Conservation (phyloP, 2,888 invertebrate species). For the Eupithecia tripunctaria region DNA sequence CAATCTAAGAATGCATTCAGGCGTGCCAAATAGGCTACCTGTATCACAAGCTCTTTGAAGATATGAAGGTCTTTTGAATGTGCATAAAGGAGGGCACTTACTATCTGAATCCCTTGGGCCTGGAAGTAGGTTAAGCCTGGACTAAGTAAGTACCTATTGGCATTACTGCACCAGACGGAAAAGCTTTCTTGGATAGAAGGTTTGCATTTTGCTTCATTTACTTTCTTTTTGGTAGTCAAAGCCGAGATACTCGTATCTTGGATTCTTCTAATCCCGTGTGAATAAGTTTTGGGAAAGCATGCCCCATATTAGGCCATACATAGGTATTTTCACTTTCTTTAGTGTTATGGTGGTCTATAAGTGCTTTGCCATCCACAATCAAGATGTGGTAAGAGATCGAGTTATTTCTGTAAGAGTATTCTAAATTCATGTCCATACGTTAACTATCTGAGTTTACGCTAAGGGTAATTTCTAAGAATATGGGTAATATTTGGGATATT, state of each 20-base stretch:
- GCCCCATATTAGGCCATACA: too few species aligned
- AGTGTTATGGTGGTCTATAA: too few species aligned
- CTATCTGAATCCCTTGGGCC: conserved; percentile 18
- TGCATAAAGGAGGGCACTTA: conserved; percentile 26
- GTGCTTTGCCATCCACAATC: background rate
- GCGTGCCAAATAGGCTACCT: background rate
- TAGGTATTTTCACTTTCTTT: too few species aligned
- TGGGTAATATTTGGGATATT: too few species aligned
- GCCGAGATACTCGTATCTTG: too few species aligned
- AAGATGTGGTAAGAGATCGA: background rate
- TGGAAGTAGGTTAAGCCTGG: conserved; percentile 34
- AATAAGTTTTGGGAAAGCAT: too few species aligned
- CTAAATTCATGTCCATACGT: too few species aligned
- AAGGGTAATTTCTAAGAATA: too few species aligned
- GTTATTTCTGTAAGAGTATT: background rate
- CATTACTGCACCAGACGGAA: conserved; percentile 14
- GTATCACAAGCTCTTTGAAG: conserved; percentile 10
- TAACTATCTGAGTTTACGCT: too few species aligned
- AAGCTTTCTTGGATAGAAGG: background rate
- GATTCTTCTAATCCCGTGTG: too few species aligned
- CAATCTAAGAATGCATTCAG: background rate
- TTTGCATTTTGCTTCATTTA: background rate
- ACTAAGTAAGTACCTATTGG: conserved; percentile 21
- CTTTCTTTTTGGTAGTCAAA: too few species aligned
- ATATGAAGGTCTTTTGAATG: conserved; percentile 18